Percentiles rank a stretch among this genome's conserved stretches.
Conservation (phyloP, 2,113 vertebrate genomes). For the Zosterops hypoxanthus region DNA sequence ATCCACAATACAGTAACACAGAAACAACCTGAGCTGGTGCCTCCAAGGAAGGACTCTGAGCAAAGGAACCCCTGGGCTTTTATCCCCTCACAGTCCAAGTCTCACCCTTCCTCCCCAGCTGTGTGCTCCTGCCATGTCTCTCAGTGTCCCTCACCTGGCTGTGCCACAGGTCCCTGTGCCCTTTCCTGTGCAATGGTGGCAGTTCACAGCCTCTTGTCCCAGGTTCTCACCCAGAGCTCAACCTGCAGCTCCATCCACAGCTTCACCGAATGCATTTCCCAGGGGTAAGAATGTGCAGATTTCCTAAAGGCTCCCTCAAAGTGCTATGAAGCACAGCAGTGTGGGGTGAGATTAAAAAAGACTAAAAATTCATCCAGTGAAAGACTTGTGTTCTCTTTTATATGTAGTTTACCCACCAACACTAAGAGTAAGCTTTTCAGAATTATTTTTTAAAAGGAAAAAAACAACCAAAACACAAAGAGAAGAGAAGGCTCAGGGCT, state of each 20-base stretch:
- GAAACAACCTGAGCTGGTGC: neutral
- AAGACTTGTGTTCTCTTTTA: neutral
- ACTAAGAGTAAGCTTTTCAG: neutral
- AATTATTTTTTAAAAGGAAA: neutral
- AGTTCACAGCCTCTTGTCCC: neutral
- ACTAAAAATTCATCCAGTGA: neutral
- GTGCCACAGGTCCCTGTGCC: neutral
- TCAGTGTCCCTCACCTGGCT: neutral
- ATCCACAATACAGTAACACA: neutral
- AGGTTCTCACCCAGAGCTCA: fast-evolving
- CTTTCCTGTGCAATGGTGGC: neutral
- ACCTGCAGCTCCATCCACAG: neutral
- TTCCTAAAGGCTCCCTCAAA: neutral
- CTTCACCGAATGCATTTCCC: neutral
- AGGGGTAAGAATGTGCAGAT: neutral
- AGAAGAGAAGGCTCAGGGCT: neutral
- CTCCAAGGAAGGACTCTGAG: neutral
- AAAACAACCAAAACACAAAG: neutral
- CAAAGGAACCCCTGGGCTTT: neutral
- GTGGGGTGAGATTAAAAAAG: neutral
- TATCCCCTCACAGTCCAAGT: neutral
- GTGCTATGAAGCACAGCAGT: neutral
- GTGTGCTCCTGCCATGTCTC: fast-evolving
- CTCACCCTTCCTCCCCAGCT: fast-evolving
- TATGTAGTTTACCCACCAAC: neutral